Base-by-base conservation (phyloP, 2,113 vertebrate species). In the Lepisosteus oculatus region DNA sequence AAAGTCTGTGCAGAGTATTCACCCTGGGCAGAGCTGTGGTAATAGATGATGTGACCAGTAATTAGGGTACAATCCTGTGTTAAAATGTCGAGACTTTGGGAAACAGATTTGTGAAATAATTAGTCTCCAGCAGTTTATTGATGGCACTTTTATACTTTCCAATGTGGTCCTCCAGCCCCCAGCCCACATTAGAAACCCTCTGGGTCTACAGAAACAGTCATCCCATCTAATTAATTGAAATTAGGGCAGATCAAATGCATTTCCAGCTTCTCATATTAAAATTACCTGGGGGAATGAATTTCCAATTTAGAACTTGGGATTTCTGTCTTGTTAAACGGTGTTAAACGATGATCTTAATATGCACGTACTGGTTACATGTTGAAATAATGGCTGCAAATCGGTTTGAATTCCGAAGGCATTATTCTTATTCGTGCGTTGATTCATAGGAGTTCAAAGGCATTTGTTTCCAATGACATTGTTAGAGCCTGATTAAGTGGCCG, bases 141-240 rank as follows among this genome's bases (percentile, higher is more conserved):
- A 91, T 91, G 85, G 87, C 84, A 85, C 87, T 87, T 90, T 82
- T 85, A 80, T 87, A 88, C 85, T 90, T 90, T 89, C 85, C 82
- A 85, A 87, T 72, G 87, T 79, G 81, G 86, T 89, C 85, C 75
- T 80, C 81, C 81, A 85, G 82, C 87, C 87, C 84, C 85, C 85
- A 85, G 87, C 88, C 80, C 77, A 78, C 77, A 78, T 81, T 83
- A 86, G 81, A 76, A 84, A 85, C 85, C 87, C 87, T 88, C 81
- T 85, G 89, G 87, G 87, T 89, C 88, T 90, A 88, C 86, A 90
- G 67, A 80, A 90, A 89, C 88, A 90, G 87, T 89, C 89, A 87
- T 90, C 87, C 88, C 83, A 76, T 81, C 91, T 91, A 91, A 93
- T 91, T 93, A 92, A 93, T 92, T 93, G 88, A 92, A 93, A 92